These are phyloP conservation scores for Aphodius granarius DNA, from an alignment of 2,888 invertebrate genomes.

Conservation along the genomic window DNA sequence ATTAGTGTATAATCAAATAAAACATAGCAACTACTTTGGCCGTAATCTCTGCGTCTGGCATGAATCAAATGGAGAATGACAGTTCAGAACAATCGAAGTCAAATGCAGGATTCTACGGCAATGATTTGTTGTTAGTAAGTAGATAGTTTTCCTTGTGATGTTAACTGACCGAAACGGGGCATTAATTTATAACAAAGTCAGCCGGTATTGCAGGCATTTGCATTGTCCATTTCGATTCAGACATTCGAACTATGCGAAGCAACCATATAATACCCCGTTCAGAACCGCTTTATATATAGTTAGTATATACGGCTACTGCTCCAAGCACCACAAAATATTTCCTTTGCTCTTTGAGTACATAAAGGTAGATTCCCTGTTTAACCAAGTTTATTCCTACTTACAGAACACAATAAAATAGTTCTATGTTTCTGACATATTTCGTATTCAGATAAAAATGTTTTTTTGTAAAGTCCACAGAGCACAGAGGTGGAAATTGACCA, in stretches of 20 bases:
- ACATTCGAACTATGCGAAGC: slow-evolving; percentile 33
- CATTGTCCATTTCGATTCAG: slow-evolving; percentile 35
- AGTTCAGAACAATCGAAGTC: background rate
- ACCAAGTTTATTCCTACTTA: no score
- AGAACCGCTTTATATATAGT: background rate
- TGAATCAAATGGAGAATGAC: background rate
- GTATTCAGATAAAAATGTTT: no score
- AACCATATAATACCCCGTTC: slow-evolving; percentile 17
- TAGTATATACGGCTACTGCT: background rate
- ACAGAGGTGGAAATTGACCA: no score
- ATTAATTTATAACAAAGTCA: slow-evolving; percentile 34
- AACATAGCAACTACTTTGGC: no score
- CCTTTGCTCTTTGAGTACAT: no score
- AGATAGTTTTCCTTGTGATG: slow-evolving; percentile 13
- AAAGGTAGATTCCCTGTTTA: no score
- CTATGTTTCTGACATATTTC: no score
- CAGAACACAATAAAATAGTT: no score
- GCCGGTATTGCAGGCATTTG: slow-evolving; percentile 33
- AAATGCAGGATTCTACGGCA: background rate
- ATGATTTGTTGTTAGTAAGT: slow-evolving; percentile 13
- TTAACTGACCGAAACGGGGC: slow-evolving; percentile 20
- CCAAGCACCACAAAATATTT: slow-evolving; percentile 9
- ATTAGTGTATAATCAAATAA: no score
- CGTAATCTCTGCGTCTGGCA: no score
- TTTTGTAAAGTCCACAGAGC: no score